Conservation (phyloP, 2,888 invertebrate genomes). For the Oligia strigilis region DNA sequence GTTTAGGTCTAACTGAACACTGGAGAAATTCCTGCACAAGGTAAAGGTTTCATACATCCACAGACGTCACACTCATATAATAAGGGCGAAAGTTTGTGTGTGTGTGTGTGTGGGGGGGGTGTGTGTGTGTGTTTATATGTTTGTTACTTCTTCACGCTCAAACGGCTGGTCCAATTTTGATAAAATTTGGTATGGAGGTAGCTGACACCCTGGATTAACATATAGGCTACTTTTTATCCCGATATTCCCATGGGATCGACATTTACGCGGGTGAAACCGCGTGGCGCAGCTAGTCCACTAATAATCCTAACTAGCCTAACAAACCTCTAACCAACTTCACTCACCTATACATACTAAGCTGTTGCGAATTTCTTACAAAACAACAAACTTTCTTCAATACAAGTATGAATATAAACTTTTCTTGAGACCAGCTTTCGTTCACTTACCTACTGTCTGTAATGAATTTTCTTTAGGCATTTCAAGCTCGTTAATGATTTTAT, state of each 20-base stretch:
- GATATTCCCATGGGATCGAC: no score
- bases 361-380: conserved; percentile 15
- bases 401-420: conserved; percentile 35
- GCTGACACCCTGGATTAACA: no score
- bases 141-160: no score
- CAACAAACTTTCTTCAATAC: conserved; percentile 40
- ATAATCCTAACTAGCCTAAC: conserved; percentile 20
- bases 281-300: neutral
- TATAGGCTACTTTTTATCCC: no score
- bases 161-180: no score
- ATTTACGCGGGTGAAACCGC: no score
- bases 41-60: neutral
- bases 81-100: no score
- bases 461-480: conserved; percentile 37
- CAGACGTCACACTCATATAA: neutral
- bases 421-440: conserved; percentile 43
- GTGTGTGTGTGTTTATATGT: no score
- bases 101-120: no score
- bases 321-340: neutral
- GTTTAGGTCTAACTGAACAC: neutral
- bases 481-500: conserved; percentile 37
- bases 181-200: no score
- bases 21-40: neutral
- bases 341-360: neutral
- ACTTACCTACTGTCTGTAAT: conserved; percentile 5